These are phyloP conservation scores for Chrysomela aeneicollis DNA, from an alignment of 2,888 invertebrate genomes.

Conservation along the genomic window DNA sequence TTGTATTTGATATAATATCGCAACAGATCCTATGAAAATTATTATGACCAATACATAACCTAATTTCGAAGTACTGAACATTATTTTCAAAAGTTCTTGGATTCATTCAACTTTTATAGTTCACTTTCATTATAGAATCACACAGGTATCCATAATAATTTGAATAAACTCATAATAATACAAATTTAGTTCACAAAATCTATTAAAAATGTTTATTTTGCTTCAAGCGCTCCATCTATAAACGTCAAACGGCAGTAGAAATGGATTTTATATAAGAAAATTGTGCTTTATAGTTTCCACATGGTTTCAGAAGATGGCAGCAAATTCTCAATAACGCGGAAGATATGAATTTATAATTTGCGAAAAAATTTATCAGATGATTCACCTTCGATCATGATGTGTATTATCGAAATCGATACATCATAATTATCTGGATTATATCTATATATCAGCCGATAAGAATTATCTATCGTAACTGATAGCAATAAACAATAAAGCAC, in stretches of 20 bases:
- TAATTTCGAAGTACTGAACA: conserved; percentile 33
- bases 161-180: too few species aligned
- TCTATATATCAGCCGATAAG: neutral
- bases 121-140: too few species aligned
- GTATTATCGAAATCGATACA: neutral
- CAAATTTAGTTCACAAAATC: too few species aligned
- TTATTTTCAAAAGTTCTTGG: conserved; percentile 21
- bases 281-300: too few species aligned
- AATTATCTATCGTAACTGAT: neutral
- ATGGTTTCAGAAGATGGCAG: too few species aligned
- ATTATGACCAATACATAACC: conserved; percentile 41
- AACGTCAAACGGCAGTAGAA: too few species aligned
- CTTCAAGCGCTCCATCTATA: too few species aligned
- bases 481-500: neutral
- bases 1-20: conserved; percentile 51
- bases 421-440: neutral
- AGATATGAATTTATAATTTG: too few species aligned
- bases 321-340: too few species aligned
- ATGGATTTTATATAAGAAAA: too few species aligned
- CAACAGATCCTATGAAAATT: conserved; percentile 43
- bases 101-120: neutral
- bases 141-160: too few species aligned
- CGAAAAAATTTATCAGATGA: neutral
- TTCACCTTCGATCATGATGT: neutral
- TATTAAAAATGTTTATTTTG: too few species aligned